Percentiles rank a stretch among this genome's conserved stretches.
Evolutionary conservation across 2,113 vertebrate genomes (phyloP).

Genomic region (Leucopsar rothschildi): DNA sequence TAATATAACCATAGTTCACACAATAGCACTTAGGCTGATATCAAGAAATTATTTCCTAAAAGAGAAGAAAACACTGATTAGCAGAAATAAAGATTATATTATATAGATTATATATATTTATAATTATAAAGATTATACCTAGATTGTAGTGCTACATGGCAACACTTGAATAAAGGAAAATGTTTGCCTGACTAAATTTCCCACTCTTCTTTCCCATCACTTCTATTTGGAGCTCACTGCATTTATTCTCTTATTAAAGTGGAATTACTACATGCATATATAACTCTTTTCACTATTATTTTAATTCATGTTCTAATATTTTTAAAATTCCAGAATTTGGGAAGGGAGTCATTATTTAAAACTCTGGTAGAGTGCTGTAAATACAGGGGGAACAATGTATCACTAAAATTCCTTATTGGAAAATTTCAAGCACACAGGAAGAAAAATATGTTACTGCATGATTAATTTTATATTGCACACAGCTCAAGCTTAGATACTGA

Average conservation of each 20-base stretch:
- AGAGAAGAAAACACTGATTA: background rate
- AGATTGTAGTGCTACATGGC: background rate
- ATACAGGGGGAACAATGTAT: background rate
- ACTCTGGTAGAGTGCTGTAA: background rate
- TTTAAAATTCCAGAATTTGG: background rate
- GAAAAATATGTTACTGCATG: background rate
- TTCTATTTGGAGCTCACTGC: background rate
- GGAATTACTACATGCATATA: accelerated
- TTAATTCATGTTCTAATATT: background rate
- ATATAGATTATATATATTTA: background rate
- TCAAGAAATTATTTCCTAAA: background rate
- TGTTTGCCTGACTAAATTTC: background rate
- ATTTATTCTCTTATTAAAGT: background rate
- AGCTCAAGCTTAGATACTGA: background rate
- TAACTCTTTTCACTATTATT: background rate
- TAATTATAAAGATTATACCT: background rate
- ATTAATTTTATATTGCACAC: background rate
- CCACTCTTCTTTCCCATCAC: background rate
- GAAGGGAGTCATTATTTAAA: background rate
- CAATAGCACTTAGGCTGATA: background rate
- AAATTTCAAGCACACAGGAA: background rate
- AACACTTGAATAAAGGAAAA: background rate
- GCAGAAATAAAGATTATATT: background rate
- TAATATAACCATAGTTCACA: background rate
- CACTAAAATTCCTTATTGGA: background rate